These are phyloP conservation scores for Mechanitis messenoides DNA, from an alignment of 2,888 invertebrate species.

Conservation along the genomic window DNA sequence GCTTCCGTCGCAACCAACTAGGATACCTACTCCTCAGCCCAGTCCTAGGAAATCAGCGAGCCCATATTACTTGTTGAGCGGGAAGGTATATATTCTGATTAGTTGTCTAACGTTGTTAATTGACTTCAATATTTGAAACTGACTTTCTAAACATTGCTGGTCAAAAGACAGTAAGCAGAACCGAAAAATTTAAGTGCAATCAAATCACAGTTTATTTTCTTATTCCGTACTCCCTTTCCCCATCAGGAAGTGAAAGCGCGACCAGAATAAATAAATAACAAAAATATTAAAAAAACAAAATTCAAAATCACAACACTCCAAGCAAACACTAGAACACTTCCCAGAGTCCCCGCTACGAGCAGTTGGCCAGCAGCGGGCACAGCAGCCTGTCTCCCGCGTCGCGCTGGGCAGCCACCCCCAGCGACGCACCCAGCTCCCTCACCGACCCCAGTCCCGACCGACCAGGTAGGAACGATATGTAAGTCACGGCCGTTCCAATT, in stretches of 20 bases:
- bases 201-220: no score
- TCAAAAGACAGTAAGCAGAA: no score
- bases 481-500: conserved; percentile 74
- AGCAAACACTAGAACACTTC: not conserved
- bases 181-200: no score
- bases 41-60: conserved; percentile 70
- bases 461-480: conserved; percentile 77
- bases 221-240: no score
- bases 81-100: conserved; percentile 52
- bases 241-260: no score
- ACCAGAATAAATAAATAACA: no score
- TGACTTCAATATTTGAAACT: no score
- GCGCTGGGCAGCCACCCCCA: conserved; percentile 60
- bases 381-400: conserved; percentile 67
- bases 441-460: conserved; percentile 67
- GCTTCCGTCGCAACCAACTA: conserved; percentile 82
- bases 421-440: conserved; percentile 61
- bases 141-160: no score
- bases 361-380: conserved; percentile 67
- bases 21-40: conserved; percentile 83
- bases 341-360: conserved; percentile 72
- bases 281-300: no score
- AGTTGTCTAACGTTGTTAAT: no score
- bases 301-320: no score
- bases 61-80: conserved; percentile 68